Conservation (phyloP, 2,113 vertebrate species). For the Rafetus swinhoei region DNA sequence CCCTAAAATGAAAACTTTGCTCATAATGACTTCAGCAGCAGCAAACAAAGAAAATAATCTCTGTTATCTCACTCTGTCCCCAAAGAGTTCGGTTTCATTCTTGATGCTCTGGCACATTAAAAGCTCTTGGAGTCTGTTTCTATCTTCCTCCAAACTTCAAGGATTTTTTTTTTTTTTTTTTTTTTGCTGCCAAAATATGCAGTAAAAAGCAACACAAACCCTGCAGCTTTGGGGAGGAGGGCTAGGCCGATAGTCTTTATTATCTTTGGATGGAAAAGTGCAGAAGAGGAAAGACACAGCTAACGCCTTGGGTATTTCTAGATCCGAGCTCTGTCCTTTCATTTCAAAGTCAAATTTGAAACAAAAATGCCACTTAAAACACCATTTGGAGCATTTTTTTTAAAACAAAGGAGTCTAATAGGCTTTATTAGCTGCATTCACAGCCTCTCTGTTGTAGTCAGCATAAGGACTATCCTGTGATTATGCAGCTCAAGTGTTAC, state of each 20-base stretch:
- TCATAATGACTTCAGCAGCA: background rate
- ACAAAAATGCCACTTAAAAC: background rate
- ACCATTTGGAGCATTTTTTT: background rate
- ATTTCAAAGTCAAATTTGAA: conserved; percentile 12
- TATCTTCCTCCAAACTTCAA: conserved; percentile 46
- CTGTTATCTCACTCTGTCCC: conserved; percentile 2
- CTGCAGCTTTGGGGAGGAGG: conserved; percentile 58
- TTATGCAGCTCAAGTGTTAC: conserved; percentile 1
- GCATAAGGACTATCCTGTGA: background rate
- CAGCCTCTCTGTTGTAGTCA: background rate
- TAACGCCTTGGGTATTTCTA: conserved; percentile 33
- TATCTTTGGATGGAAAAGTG: conserved; percentile 62
- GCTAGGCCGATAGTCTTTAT: conserved; percentile 48
- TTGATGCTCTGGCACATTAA: conserved; percentile 37
- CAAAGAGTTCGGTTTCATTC: conserved; percentile 34
- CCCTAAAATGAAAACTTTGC: background rate
- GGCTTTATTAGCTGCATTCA: background rate
- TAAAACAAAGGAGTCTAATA: background rate
- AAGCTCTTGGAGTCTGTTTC: background rate
- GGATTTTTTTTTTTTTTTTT: conserved; percentile 49
- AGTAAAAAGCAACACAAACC: conserved; percentile 45
- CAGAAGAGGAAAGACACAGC: conserved; percentile 42
- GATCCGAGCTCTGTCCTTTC: background rate
- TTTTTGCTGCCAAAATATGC: conserved; percentile 64
- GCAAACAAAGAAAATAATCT: background rate